Evolutionary conservation across 2,113 vertebrate genomes (phyloP).

Genomic region (Ochotona princeps): DNA sequence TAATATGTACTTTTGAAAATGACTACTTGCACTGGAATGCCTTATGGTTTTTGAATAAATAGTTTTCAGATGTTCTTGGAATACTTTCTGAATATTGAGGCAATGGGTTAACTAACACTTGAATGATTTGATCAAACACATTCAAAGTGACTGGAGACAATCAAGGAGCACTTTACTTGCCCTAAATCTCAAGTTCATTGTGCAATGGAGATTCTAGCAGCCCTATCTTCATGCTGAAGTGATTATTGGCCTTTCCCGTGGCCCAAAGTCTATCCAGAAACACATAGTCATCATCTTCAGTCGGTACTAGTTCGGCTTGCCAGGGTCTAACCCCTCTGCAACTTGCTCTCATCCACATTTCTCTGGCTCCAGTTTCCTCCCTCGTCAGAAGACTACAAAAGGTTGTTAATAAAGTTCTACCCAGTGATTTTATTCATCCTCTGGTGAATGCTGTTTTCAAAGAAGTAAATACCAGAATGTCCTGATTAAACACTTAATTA

Average conservation of each 20-base stretch:
- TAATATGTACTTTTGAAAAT: constrained; percentile 81
- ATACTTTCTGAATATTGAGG: constrained; percentile 82
- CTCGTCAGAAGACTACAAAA: not conserved
- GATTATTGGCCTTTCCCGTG: constrained; percentile 76
- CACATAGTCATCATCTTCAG: not conserved
- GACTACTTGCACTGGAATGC: constrained; percentile 74
- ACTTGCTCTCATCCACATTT: not conserved
- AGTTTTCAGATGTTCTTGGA: constrained; percentile 81
- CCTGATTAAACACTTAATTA: constrained; percentile 84
- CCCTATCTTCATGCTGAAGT: constrained; percentile 61
- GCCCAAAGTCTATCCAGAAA: constrained; percentile 76
- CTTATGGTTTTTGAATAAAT: constrained; percentile 82
- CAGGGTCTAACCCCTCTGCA: constrained; percentile 13
- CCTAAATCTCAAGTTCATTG: constrained; percentile 79
- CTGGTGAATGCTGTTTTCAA: constrained; percentile 77
- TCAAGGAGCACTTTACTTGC: constrained; percentile 77
- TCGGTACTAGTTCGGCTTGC: not conserved
- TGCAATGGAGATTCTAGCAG: constrained; percentile 73
- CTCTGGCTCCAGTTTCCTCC: not conserved
- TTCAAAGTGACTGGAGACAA: constrained; percentile 80
- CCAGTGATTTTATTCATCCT: constrained; percentile 77
- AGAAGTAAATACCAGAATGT: constrained; percentile 81
- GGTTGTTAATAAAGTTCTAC: constrained; percentile 67
- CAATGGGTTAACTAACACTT: constrained; percentile 80
- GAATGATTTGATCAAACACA: constrained; percentile 79